phyloP scores from a whole-genome alignment of 2,797 vertebrate species.

The Phataginus tricuspis region DNA sequence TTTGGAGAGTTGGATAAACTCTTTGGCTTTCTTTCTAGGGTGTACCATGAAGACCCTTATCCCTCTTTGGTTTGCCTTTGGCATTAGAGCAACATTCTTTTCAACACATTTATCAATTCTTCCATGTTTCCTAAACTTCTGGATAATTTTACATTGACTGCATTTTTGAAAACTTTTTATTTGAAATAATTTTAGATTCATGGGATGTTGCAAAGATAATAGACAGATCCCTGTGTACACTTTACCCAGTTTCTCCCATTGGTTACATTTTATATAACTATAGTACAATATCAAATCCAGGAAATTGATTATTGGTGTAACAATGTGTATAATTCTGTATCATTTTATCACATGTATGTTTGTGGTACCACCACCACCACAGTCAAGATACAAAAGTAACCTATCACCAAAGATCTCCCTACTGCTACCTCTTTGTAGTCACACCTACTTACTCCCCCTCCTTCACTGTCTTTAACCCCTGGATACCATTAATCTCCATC shows the following conservation, averaged over 20 bases:
- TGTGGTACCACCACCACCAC: neutral
- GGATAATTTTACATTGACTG: conserved; percentile 34
- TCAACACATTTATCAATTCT: neutral
- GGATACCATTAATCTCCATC: neutral
- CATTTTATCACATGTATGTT: neutral
- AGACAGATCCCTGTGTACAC: neutral
- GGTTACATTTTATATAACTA: conserved; percentile 22
- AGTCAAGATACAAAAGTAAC: conserved; percentile 2
- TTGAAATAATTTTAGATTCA: conserved; percentile 41
- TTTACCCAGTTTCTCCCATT: neutral
- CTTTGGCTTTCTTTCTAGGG: neutral
- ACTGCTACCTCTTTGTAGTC: neutral
- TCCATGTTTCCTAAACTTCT: neutral
- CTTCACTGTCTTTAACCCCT: neutral
- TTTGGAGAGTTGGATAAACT: neutral
- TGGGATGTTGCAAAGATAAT: conserved; percentile 10
- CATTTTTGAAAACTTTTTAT: neutral
- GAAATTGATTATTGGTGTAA: neutral
- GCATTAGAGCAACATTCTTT: neutral
- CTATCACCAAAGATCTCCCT: neutral
- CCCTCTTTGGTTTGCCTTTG: conserved; percentile 10
- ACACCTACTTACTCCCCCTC: neutral
- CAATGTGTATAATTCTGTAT: neutral
- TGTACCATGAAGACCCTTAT: neutral
- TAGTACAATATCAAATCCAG: neutral